These are phyloP conservation scores for Oryzias melastigma DNA, from an alignment of 2,113 vertebrate genomes.

Conservation along the genomic window DNA sequence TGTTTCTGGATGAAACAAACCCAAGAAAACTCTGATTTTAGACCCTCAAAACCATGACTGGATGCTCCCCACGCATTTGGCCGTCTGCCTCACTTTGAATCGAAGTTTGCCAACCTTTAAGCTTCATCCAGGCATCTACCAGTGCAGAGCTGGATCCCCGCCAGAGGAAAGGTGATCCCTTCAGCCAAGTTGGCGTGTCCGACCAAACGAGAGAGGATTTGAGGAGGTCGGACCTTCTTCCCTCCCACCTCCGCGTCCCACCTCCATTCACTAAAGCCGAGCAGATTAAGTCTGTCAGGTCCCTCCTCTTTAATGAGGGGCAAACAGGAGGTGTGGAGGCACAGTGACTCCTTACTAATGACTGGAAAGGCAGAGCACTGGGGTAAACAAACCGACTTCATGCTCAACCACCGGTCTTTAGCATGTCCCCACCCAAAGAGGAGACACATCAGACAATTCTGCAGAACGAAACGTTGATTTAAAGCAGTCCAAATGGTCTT, in stretches of 20 bases:
- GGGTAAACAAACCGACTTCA: conserved; percentile 25
- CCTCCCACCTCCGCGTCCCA: conserved; percentile 26
- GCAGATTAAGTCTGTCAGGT: conserved; percentile 59
- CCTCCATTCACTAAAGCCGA: conserved; percentile 54
- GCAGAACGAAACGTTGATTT: too few relatives aligned
- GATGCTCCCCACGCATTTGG: neutral
- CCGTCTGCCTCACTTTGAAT: neutral
- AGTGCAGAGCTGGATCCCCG: conserved; percentile 1
- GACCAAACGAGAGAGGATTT: conserved; percentile 53
- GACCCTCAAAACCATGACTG: neutral
- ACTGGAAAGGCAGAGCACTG: conserved; percentile 11
- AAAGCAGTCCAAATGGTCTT: too few relatives aligned
- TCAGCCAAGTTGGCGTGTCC: conserved; percentile 26
- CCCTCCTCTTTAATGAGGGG: conserved; percentile 54
- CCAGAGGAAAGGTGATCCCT: conserved; percentile 42
- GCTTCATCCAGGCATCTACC: neutral
- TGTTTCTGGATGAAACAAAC: conserved; percentile 1
- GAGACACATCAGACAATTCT: too few relatives aligned
- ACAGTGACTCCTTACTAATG: conserved; percentile 19
- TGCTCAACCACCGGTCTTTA: too few relatives aligned
- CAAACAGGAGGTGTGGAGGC: conserved; percentile 33
- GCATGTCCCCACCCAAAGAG: too few relatives aligned
- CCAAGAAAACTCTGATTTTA: neutral
- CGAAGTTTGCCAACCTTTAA: conserved; percentile 1
- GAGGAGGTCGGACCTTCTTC: conserved; percentile 12